Base-by-base conservation (phyloP, 37 sponge, comb jelly and placozoan genomes). In the Halichondria panicea region DNA sequence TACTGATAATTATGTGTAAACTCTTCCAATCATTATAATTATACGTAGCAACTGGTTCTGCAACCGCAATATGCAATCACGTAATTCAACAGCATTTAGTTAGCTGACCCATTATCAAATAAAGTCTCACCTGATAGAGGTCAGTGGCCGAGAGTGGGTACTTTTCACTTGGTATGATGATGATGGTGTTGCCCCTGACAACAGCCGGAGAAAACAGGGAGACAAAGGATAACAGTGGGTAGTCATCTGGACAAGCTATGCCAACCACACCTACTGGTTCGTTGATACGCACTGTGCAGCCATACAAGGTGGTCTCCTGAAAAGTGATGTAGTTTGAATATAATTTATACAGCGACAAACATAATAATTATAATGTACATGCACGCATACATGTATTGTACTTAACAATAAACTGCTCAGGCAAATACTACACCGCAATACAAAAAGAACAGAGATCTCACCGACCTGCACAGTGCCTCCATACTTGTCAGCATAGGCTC, bases 401-500 rank as follows among this genome's bases (percentile, higher is more conserved):
- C n/a, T 22, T 58, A 27, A 58, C 8, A 27, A 30, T 7, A 9
- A 6, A 7, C 48, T 6, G 30, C 34, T 6, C 25, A 30, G 18
- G 8, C 69, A 68, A 15, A 68, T n/a, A 35, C 8, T 13, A 25
- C 43, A 21, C 54, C 50, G n/a, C 35, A 7, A 30, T 4, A n/a
- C 64, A n/a, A n/a, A 30, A 21, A 35, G 21, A 19, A 9, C 7
- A 39, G 13, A 8, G 21, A 15, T 7, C 70, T 40, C 21, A 43
- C 81, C n/a, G 5, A 91, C 92, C 84, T 96, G 96, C 24, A 96
- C 97, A 25, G 68, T 60, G 0, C 97, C 95, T 33, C 97, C 97
- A 41, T 87, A 96, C 46, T 96, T 96, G 91, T 97, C 98, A 75
- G 96, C 95, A 80, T 95, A 95, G 25, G 96, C 98, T 21, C 96